A percentile compares a stretch with the other conserved stretches of the same genome.
These are phyloP conservation scores for Drosophila mercatorum DNA, from an alignment of 2,888 invertebrate genomes.

Conservation along the genomic window DNA sequence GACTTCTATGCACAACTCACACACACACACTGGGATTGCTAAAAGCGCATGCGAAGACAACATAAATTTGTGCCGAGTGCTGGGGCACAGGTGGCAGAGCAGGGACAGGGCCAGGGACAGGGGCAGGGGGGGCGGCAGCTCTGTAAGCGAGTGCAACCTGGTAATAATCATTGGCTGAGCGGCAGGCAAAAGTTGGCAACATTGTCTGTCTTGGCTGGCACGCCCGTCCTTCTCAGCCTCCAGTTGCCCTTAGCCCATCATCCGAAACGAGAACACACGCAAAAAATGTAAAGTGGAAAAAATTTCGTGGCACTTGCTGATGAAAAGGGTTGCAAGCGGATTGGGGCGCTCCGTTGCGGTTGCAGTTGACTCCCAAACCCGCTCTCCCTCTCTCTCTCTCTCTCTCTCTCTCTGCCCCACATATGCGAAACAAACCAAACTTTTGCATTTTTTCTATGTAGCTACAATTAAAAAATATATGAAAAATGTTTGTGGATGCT, in stretches of 20 bases:
- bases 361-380: slow-evolving; percentile 10
- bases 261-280: slow-evolving; percentile 71
- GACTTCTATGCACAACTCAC: slow-evolving; percentile 58
- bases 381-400: background rate
- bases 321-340: slow-evolving; percentile 32
- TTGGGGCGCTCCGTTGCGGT: slow-evolving; percentile 8
- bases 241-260: slow-evolving; percentile 46
- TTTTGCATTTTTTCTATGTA: slow-evolving; percentile 69
- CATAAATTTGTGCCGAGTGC: slow-evolving; percentile 62
- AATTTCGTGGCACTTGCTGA: slow-evolving; percentile 64
- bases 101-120: background rate
- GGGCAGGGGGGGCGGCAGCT: background rate
- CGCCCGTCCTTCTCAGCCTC: slow-evolving; percentile 38
- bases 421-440: slow-evolving; percentile 56
- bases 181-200: slow-evolving; percentile 62
- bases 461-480: slow-evolving; percentile 65
- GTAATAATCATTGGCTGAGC: slow-evolving; percentile 78
- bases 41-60: slow-evolving; percentile 70
- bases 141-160: slow-evolving; percentile 58
- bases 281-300: slow-evolving; percentile 76
- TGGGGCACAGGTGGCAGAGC: background rate
- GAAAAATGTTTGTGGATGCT: slow-evolving; percentile 30
- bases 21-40: slow-evolving; percentile 30
- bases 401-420: slow-evolving; percentile 4
- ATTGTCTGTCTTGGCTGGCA: slow-evolving; percentile 65